Percentiles rank a stretch among this genome's conserved stretches.
Evolutionary conservation across 2,113 vertebrate genomes (phyloP).

Genomic region (Pongo abelii): DNA sequence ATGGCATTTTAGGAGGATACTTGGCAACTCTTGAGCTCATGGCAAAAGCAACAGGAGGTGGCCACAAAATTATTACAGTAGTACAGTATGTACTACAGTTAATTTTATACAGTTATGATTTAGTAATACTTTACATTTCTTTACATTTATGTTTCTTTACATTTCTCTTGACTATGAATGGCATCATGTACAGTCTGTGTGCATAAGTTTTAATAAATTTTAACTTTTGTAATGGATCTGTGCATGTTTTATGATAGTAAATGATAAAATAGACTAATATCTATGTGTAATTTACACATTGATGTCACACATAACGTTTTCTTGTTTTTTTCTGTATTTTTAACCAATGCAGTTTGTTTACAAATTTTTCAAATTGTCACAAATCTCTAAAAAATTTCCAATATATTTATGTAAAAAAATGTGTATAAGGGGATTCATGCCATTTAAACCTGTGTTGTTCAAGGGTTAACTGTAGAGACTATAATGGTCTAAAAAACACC

Average conservation of each 20-base stretch:
- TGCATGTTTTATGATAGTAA: neutral
- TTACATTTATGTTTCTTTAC: neutral
- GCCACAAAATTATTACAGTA: neutral
- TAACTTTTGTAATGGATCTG: neutral
- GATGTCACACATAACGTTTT: neutral
- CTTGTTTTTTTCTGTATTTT: neutral
- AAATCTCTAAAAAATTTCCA: neutral
- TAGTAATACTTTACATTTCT: neutral
- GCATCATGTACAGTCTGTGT: neutral
- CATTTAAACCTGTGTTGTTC: neutral
- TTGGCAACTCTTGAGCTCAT: neutral
- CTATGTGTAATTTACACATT: neutral
- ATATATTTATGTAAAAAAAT: neutral
- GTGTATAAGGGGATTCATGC: neutral
- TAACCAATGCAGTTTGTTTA: neutral
- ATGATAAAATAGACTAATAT: neutral
- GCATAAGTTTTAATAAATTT: neutral
- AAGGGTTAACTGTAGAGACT: neutral
- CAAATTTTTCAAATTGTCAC: neutral
- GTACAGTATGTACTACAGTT: neutral
- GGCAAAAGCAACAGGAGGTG: neutral
- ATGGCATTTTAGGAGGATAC: neutral
- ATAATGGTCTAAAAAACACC: neutral
- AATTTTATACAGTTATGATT: neutral
- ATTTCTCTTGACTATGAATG: neutral